Percentiles rank a stretch among this genome's conserved stretches.
Conservation (phyloP, 2,113 vertebrate species). For the Arvicanthis niloticus region DNA sequence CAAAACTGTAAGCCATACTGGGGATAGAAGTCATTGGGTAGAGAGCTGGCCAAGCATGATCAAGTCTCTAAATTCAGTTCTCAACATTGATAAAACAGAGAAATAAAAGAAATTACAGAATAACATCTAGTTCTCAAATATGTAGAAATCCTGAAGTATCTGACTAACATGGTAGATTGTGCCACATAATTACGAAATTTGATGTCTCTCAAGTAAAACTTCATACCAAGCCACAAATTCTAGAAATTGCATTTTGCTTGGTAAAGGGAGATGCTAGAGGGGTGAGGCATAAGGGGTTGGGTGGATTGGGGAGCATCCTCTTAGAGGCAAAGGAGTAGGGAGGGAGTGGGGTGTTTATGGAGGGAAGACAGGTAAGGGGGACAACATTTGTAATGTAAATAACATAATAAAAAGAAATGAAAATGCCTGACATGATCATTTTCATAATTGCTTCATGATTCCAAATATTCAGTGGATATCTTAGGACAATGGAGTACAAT, state of each 20-base stretch:
- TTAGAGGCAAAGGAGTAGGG: no score
- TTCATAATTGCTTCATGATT: constrained; percentile 21
- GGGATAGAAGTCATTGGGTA: background rate
- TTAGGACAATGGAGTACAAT: background rate
- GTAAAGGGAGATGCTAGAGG: no score
- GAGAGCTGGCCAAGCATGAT: background rate
- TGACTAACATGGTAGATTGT: background rate
- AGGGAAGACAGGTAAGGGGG: accelerated
- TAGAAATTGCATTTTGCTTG: background rate
- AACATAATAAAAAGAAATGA: background rate
- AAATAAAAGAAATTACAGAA: background rate
- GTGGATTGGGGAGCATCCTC: no score
- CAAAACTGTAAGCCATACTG: background rate
- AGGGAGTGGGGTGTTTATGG: no score
- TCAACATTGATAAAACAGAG: background rate
- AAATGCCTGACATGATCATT: background rate
- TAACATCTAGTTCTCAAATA: background rate
- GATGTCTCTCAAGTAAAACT: background rate
- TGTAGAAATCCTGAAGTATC: background rate
- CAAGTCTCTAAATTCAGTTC: no score
- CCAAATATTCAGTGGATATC: background rate
- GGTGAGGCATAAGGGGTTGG: no score
- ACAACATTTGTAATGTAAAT: no score
- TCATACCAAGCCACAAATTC: background rate
- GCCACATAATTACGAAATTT: background rate